phyloP scores from a whole-genome alignment of 2,888 invertebrate species.

The Pseudoips prasinana region DNA sequence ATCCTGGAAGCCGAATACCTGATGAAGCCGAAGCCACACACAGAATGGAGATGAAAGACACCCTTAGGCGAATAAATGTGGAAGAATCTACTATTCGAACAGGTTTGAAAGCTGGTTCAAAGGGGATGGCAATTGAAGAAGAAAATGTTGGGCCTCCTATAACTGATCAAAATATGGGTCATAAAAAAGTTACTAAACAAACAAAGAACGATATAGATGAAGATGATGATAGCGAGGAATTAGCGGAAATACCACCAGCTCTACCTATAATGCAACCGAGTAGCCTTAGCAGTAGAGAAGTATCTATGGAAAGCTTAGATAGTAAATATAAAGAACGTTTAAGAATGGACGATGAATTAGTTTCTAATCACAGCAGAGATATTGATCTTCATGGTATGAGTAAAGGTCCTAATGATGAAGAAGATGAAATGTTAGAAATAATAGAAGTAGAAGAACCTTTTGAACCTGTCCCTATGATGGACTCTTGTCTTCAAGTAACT shows the following conservation, averaged over 20 bases:
- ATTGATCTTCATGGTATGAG: slow-evolving; percentile 75
- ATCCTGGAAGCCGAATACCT: slow-evolving; percentile 44
- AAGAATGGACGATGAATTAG: slow-evolving; percentile 80
- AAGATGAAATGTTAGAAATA: slow-evolving; percentile 89
- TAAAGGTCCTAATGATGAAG: slow-evolving; percentile 61
- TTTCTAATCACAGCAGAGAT: slow-evolving; percentile 81
- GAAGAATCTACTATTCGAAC: slow-evolving; percentile 84
- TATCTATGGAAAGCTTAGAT: slow-evolving; percentile 91
- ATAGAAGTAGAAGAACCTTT: slow-evolving; percentile 90
- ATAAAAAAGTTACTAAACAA: slow-evolving; percentile 54
- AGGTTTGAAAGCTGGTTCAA: slow-evolving; percentile 80
- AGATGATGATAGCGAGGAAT: slow-evolving; percentile 90
- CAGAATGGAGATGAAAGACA: slow-evolving; percentile 77
- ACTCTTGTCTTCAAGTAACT: slow-evolving; percentile 93
- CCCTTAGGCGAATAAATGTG: slow-evolving; percentile 77
- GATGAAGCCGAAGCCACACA: slow-evolving; percentile 58
- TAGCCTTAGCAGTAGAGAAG: slow-evolving; percentile 88
- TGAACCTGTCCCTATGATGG: slow-evolving; percentile 93
- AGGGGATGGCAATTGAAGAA: slow-evolving; percentile 75
- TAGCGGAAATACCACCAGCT: slow-evolving; percentile 91
- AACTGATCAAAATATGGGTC: slow-evolving; percentile 45
- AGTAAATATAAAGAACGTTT: slow-evolving; percentile 88
- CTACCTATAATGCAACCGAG: slow-evolving; percentile 88
- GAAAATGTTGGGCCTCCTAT: slow-evolving; percentile 65
- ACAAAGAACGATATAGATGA: slow-evolving; percentile 82